Evolutionary conservation across 2,888 invertebrate genomes (phyloP).

Genomic region (Drosophila conformis): DNA sequence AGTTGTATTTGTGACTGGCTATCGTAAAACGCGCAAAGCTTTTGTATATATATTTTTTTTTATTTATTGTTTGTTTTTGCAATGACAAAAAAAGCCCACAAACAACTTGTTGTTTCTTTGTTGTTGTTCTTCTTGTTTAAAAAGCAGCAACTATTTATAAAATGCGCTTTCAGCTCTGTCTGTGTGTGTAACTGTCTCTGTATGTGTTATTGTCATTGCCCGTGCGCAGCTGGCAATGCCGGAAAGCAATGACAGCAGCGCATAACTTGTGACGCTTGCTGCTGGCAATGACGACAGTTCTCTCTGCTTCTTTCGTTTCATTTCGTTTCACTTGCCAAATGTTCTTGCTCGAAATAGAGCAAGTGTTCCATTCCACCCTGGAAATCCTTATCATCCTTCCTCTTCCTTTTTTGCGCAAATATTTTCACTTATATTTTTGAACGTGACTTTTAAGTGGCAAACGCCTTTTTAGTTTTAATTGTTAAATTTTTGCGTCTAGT

Average conservation of each 20-base stretch:
- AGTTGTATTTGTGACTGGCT: constrained; percentile 18
- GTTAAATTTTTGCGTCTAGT: constrained; percentile 16
- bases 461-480: constrained; percentile 49
- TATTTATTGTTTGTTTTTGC: constrained; percentile 62
- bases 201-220: constrained; percentile 36
- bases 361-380: constrained; percentile 45
- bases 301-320: not conserved
- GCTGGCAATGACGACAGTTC: constrained; percentile 65
- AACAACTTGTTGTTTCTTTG: constrained; percentile 55
- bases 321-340: constrained; percentile 48
- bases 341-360: constrained; percentile 55
- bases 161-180: constrained; percentile 72
- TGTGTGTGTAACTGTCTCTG: constrained; percentile 16
- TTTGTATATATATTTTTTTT: constrained; percentile 32
- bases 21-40: constrained; percentile 39
- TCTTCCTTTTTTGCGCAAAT: constrained; percentile 29
- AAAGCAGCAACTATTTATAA: constrained; percentile 74
- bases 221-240: constrained; percentile 68
- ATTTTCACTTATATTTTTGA: constrained; percentile 47
- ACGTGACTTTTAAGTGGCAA: constrained; percentile 57
- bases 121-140: constrained; percentile 11
- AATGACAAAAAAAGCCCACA: constrained; percentile 65
- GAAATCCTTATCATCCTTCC: not conserved
- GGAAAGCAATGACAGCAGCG: constrained; percentile 62
- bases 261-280: constrained; percentile 68